These are phyloP conservation scores for Latrodectus elegans DNA, from an alignment of 2,888 invertebrate species.

Conservation along the genomic window DNA sequence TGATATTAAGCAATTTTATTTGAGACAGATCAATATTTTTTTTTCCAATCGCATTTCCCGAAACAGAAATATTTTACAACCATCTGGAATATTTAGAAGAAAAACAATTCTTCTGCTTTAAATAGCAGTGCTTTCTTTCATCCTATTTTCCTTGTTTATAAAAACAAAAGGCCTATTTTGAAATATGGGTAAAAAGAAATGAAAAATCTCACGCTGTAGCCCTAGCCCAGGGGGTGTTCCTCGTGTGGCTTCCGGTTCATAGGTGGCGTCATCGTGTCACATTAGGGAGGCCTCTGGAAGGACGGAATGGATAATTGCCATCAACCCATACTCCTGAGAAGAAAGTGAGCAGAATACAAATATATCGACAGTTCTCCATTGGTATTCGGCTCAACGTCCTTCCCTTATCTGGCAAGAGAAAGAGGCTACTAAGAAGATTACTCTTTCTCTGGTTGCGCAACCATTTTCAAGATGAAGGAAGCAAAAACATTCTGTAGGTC, in stretches of 20 bases:
- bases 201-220: background rate
- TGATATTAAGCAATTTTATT: too few species aligned
- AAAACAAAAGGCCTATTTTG: too few species aligned
- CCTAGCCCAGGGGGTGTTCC: background rate
- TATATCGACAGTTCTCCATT: background rate
- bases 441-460: background rate
- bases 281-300: constrained; percentile 15
- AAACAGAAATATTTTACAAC: too few species aligned
- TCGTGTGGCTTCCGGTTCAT: background rate
- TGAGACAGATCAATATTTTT: too few species aligned
- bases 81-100: too few species aligned
- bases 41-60: too few species aligned
- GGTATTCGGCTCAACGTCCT: constrained; percentile 3
- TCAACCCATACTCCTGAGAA: background rate
- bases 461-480: background rate
- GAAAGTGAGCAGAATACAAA: constrained; percentile 30
- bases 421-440: constrained; percentile 13
- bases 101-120: too few species aligned
- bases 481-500: too few species aligned
- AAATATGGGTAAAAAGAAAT: too few species aligned
- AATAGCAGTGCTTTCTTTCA: too few species aligned
- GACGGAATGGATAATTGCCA: constrained; percentile 10
- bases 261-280: constrained; percentile 7
- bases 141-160: too few species aligned
- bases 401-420: constrained; percentile 9